Conservation (phyloP, 2,797 vertebrate genomes). For the Oryzias dopingdopingensis region DNA sequence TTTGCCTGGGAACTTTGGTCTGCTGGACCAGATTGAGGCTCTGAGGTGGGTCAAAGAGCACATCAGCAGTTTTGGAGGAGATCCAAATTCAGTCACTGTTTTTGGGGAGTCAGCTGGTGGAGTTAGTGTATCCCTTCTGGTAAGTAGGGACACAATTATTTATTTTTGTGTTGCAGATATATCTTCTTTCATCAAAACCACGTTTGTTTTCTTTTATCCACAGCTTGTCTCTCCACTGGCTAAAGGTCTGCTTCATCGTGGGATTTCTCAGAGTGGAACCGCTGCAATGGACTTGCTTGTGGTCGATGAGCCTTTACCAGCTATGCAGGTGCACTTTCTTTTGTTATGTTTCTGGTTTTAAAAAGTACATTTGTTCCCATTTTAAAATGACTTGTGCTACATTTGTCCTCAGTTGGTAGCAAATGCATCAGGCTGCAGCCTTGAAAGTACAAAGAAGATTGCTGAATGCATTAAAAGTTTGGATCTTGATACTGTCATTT, state of each 20-base stretch:
- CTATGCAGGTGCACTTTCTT: slow-evolving; percentile 45
- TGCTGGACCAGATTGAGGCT: slow-evolving; percentile 77
- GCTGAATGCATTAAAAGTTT: slow-evolving; percentile 66
- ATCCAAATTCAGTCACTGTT: slow-evolving; percentile 74
- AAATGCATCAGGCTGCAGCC: slow-evolving; percentile 68
- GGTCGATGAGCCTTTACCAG: slow-evolving; percentile 23
- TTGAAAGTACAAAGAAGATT: slow-evolving; percentile 63
- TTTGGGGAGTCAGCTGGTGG: slow-evolving; percentile 82
- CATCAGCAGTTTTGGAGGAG: slow-evolving; percentile 78
- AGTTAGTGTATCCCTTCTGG: slow-evolving; percentile 71
- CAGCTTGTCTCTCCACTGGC: slow-evolving; percentile 76
- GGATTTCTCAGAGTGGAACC: slow-evolving; percentile 79
- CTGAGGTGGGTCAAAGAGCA: slow-evolving; percentile 78
- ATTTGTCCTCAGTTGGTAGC: slow-evolving; percentile 53
- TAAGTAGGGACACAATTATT: slow-evolving; percentile 27
- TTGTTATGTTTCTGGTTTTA: background rate
- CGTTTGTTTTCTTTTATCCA: background rate
- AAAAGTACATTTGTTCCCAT: background rate
- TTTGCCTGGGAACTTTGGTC: slow-evolving; percentile 72
- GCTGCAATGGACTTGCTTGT: slow-evolving; percentile 34
- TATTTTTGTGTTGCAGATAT: background rate
- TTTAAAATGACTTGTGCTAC: background rate
- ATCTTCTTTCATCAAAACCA: background rate
- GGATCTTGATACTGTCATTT: slow-evolving; percentile 41
- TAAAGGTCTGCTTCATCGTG: slow-evolving; percentile 69